Evolutionary conservation across 2,113 vertebrate genomes (phyloP), one percentile per base, ranked within the genome.

Genomic region (Myanophis thanlyinensis): DNA sequence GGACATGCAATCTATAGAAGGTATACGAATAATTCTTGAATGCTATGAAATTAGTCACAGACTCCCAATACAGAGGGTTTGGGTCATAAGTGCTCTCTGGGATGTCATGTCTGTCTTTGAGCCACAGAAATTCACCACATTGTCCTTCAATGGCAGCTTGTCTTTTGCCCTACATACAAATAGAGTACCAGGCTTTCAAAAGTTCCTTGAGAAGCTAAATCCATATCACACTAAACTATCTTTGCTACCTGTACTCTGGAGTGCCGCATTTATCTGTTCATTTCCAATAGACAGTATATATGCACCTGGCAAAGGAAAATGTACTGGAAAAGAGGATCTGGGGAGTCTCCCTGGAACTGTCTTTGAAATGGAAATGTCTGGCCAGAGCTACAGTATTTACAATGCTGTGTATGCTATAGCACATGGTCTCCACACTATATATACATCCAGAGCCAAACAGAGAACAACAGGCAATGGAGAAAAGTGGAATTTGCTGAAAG

Each of bases 121-220:
- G 5, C 1, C 67, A 0, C 15, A 73, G 0, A 73, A 73, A 73
- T 73, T 73, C n/a, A 73, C 67, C 0, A 0, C 5, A 20, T 3
- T 40, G 13, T 73, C 67, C 0, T 73, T 73, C n/a, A 73, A 73
- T 40, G 67, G 67, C 2, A 73, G 67, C n/a, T 73, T 73, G n/a
- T 73, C 67, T 0, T 73, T 73, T 40, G n/a, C n/a, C 15, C 1
- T 40, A 0, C 67, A 40, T 2, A 73, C 15, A 73, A 35, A 20
- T 20, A 40, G 2, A 1, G n/a, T 73, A 40, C 67, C 67, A 40
- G 67, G 67, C 5, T 73, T 73, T 73, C 67, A 73, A 40, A 1
- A 40, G 13, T 73, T 40, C 15, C 67, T 73, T 40, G 30, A 73
- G 67, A 40, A 20, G 0, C 67, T 73, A 73, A 73, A 73, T 18